phyloP scores from a whole-genome alignment of 2,113 vertebrate genomes.

The Uropsilus gracilis region DNA sequence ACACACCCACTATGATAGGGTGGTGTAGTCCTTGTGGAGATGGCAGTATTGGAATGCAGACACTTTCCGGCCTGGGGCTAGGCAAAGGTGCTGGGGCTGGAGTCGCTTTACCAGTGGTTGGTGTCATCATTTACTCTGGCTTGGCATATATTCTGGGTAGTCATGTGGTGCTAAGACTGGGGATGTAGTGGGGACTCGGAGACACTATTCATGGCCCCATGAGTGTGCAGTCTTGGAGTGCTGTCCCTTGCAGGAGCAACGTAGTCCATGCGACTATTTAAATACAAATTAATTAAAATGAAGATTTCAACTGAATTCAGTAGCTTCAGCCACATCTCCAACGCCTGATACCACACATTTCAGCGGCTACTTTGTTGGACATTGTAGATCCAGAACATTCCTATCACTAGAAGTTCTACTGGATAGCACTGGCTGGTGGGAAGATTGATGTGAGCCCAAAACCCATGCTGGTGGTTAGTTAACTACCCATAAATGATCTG shows the following conservation, averaged over 20 bases:
- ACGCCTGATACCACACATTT: no score
- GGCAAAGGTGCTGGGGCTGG: background rate
- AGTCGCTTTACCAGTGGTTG: background rate
- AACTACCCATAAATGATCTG: background rate
- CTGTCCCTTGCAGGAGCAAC: background rate
- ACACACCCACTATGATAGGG: no score
- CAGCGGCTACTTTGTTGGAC: background rate
- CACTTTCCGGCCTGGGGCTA: background rate
- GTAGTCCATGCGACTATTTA: background rate
- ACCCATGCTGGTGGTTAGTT: background rate
- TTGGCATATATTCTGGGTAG: background rate
- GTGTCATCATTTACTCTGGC: background rate
- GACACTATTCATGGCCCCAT: background rate
- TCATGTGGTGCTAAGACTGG: background rate
- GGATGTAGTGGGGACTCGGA: background rate
- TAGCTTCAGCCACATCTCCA: background rate
- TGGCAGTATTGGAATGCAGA: background rate
- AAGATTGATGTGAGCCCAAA: no score
- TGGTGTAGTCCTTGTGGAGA: background rate
- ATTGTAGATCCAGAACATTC: background rate
- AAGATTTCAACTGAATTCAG: background rate
- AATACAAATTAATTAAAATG: background rate
- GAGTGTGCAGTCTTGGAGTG: background rate
- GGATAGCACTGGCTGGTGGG: background rate
- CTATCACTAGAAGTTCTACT: background rate